Evolutionary conservation across 2,888 invertebrate genomes (phyloP).

Genomic region (Schrankia costaestrigalis): DNA sequence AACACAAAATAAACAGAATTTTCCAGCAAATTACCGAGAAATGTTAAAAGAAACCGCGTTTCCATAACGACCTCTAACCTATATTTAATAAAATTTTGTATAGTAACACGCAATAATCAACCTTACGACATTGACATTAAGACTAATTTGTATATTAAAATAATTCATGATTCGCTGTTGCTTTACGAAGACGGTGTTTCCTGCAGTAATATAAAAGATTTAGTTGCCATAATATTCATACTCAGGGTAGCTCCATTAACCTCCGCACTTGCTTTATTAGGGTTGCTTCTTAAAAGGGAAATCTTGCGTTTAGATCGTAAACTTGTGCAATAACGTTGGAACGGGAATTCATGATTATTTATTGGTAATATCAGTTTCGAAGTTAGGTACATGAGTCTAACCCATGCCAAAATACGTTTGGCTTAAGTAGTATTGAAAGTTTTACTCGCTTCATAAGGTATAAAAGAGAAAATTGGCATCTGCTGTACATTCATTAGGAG

Average conservation of each 20-base stretch:
- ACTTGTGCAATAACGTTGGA: constrained; percentile 19
- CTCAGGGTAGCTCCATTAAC: constrained; percentile 45
- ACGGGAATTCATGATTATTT: constrained; percentile 28
- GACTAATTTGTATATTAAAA: constrained; percentile 33
- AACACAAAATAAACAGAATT: neutral
- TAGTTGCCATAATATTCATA: constrained; percentile 62
- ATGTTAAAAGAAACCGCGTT: constrained; percentile 3
- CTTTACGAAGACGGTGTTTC: constrained; percentile 18
- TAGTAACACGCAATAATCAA: constrained; percentile 7
- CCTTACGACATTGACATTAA: constrained; percentile 14
- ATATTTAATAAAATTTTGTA: constrained; percentile 1
- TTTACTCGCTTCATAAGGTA: neutral
- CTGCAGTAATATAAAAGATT: constrained; percentile 53
- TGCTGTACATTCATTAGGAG: no score
- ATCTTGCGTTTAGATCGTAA: constrained; percentile 24
- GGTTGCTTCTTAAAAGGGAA: constrained; percentile 37
- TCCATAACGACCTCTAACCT: neutral
- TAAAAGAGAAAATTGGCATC: neutral
- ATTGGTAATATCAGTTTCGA: constrained; percentile 20
- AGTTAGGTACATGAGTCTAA: constrained; percentile 3
- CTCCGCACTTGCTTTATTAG: constrained; percentile 39
- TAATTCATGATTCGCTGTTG: constrained; percentile 34
- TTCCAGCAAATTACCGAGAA: neutral
- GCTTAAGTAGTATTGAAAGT: constrained; percentile 2
- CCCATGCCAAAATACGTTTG: constrained; percentile 6